Evolutionary conservation across 2,888 invertebrate genomes (phyloP).

Genomic region (Trachelus troglodyta): DNA sequence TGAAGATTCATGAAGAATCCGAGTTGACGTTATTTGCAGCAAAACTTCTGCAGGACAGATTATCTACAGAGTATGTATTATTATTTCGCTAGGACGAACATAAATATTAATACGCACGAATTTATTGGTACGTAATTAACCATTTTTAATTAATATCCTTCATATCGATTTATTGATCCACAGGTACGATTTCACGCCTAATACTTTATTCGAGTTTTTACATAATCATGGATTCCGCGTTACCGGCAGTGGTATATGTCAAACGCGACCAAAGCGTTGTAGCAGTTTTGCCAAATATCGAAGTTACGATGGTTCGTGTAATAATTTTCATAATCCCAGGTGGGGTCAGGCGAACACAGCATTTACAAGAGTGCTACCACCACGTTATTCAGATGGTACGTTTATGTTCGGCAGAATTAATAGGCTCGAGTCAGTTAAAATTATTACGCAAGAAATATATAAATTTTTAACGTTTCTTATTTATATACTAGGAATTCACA

Average conservation of each 20-base stretch:
- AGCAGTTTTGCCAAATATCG: slow-evolving; percentile 40
- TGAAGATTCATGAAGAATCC: slow-evolving; percentile 34
- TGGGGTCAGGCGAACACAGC: slow-evolving; percentile 56
- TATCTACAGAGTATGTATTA: slow-evolving; percentile 29
- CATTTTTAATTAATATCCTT: background rate
- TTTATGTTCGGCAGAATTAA: background rate
- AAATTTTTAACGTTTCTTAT: too few relatives aligned
- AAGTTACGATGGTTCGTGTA: slow-evolving; percentile 61
- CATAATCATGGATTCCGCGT: slow-evolving; percentile 51
- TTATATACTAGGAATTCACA: slow-evolving; percentile 51
- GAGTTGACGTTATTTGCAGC: slow-evolving; percentile 35
- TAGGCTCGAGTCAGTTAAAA: too few relatives aligned
- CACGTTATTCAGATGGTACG: slow-evolving; percentile 64
- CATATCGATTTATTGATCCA: background rate
- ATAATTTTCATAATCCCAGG: slow-evolving; percentile 51
- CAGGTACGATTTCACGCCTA: slow-evolving; percentile 40
- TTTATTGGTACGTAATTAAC: too few relatives aligned
- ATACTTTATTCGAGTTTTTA: slow-evolving; percentile 66
- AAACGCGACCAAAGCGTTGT: slow-evolving; percentile 30
- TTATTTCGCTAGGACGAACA: background rate
- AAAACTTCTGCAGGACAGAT: slow-evolving; percentile 35
- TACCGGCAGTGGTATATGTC: slow-evolving; percentile 44
- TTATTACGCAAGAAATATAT: too few relatives aligned
- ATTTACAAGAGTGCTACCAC: slow-evolving; percentile 56
- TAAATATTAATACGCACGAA: background rate